phyloP scores from a whole-genome alignment of 2,888 invertebrate species.

The Ryuthela nishihirai region DNA sequence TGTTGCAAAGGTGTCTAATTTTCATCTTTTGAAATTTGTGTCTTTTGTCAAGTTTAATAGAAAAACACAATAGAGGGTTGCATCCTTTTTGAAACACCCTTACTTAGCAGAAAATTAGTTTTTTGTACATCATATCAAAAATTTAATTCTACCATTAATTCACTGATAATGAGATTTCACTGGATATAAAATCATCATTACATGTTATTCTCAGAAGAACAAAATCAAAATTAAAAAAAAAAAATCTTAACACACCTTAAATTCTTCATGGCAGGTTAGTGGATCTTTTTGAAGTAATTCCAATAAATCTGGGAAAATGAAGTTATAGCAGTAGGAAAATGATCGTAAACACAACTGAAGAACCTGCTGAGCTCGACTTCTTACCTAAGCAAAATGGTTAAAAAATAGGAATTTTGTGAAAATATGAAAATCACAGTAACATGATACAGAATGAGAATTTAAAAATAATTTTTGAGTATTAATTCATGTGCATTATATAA shows the following conservation, averaged over 20 bases:
- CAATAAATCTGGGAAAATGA: constrained; percentile 64
- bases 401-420: constrained; percentile 1
- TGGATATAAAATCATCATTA: too few species aligned
- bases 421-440: not conserved
- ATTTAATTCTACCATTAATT: not conserved
- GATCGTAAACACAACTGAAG: constrained; percentile 62
- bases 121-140: constrained; percentile 1
- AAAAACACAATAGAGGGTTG: too few species aligned
- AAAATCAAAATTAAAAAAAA: constrained; percentile 24
- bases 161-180: too few species aligned
- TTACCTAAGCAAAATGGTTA: constrained; percentile 54
- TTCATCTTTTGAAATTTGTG: too few species aligned
- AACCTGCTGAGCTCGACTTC: constrained; percentile 64
- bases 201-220: too few species aligned
- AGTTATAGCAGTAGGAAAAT: constrained; percentile 67
- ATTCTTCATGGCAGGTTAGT: constrained; percentile 62
- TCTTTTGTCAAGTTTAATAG: too few species aligned
- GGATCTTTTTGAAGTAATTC: constrained; percentile 57
- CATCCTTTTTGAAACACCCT: too few species aligned
- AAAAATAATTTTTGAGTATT: constrained; percentile 4
- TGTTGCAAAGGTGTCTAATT: too few species aligned
- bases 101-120: too few species aligned
- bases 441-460: not conserved
- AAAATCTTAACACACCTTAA: constrained; percentile 60
- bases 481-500: too few species aligned